phyloP scores from a whole-genome alignment of 2,888 invertebrate genomes.

The Eumacrocentrus americanus region DNA sequence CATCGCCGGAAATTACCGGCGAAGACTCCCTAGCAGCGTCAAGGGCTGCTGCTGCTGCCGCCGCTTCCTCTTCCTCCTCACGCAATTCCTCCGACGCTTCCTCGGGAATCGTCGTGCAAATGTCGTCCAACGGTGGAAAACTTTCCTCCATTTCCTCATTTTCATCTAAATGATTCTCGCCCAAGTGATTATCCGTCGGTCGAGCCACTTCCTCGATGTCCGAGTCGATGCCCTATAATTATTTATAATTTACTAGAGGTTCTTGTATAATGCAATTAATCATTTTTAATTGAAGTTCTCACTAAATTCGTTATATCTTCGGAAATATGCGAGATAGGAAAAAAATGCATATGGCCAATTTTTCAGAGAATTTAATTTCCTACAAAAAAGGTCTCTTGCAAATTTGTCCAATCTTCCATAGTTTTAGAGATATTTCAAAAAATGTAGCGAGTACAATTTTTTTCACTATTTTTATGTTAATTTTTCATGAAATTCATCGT shows the following conservation, averaged over 20 bases:
- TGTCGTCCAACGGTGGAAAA: conserved; percentile 55
- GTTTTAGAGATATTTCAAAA: too few species aligned
- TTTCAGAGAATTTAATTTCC: too few species aligned
- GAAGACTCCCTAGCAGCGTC: conserved; percentile 32
- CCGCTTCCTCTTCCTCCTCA: conserved; percentile 63
- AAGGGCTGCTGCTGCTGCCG: conserved; percentile 53
- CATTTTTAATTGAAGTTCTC: background rate
- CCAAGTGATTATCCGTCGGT: conserved; percentile 66
- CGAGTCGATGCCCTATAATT: conserved; percentile 79
- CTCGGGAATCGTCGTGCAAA: conserved; percentile 61
- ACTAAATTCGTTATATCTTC: too few species aligned
- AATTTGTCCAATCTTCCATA: too few species aligned
- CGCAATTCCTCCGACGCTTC: conserved; percentile 67
- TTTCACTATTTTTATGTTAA: too few species aligned
- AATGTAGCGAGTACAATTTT: too few species aligned
- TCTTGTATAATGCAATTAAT: background rate
- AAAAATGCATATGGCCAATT: too few species aligned
- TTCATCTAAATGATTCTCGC: conserved; percentile 51
- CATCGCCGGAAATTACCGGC: conserved; percentile 15
- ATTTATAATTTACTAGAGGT: background rate
- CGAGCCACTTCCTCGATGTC: conserved; percentile 85
- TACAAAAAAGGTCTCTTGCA: too few species aligned
- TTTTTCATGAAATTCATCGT: too few species aligned
- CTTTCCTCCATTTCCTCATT: conserved; percentile 20
- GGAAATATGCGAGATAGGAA: too few species aligned